Conservation (phyloP, 2,888 invertebrate genomes). For the Torymus texanus region DNA sequence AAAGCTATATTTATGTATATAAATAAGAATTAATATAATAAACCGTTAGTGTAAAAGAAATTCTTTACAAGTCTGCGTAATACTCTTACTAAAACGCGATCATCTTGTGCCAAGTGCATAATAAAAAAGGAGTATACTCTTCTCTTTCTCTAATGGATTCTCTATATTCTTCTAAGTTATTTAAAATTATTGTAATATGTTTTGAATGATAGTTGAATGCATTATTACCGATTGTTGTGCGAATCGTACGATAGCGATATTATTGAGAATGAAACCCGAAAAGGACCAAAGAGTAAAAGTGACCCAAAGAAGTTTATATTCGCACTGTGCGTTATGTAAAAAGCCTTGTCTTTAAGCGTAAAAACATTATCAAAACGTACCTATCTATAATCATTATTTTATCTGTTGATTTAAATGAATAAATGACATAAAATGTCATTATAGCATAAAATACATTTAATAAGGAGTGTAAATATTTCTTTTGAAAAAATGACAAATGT, state of each 20-base stretch:
- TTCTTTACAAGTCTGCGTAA: not conserved
- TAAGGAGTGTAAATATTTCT: too few relatives aligned
- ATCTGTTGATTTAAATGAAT: too few relatives aligned
- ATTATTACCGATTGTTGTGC: not conserved
- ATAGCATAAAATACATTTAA: too few relatives aligned
- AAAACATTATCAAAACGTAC: not conserved
- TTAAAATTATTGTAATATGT: too few relatives aligned
- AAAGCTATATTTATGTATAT: slow-evolving; percentile 14
- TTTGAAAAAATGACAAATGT: too few relatives aligned
- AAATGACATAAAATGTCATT: too few relatives aligned
- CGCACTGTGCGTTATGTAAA: not conserved
- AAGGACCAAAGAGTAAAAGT: slow-evolving; percentile 25
- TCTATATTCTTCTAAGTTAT: too few relatives aligned
- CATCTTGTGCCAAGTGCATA: slow-evolving; percentile 37
- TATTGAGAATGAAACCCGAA: not conserved
- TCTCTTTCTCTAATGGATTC: too few relatives aligned
- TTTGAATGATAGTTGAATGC: not conserved
- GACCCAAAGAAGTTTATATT: not conserved
- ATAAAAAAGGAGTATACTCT: too few relatives aligned
- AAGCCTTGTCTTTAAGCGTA: not conserved
- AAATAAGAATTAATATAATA: slow-evolving; percentile 6
- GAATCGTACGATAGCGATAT: not conserved
- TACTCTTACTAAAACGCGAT: slow-evolving; percentile 3
- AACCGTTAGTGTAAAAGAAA: not conserved
- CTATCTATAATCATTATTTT: not conserved